phyloP scores from a whole-genome alignment of 2,113 vertebrate genomes.

The Fulica atra region DNA sequence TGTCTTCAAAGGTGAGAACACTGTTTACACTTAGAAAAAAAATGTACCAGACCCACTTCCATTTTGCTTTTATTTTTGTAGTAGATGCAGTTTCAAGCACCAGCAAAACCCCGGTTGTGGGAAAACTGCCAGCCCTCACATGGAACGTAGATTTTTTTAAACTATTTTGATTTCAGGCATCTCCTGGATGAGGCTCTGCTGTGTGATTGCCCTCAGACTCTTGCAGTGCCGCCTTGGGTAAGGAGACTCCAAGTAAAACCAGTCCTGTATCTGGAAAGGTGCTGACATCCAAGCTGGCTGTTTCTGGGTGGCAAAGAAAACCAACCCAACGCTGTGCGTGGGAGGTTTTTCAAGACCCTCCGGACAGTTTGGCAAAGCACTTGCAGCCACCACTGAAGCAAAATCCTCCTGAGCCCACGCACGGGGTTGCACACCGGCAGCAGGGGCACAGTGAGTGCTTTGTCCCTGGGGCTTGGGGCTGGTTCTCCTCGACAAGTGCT shows the following conservation, averaged over 20 bases:
- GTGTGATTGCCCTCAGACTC: neutral
- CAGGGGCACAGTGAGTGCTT: neutral
- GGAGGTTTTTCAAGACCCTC: neutral
- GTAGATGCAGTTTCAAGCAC: neutral
- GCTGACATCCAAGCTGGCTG: neutral
- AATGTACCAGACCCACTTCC: neutral
- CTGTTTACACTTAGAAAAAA: neutral
- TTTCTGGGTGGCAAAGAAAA: neutral
- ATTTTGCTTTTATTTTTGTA: neutral
- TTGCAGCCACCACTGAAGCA: neutral
- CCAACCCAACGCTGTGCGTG: accelerated
- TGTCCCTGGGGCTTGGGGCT: neutral
- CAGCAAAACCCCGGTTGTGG: neutral
- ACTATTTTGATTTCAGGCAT: neutral
- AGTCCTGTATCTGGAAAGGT: neutral
- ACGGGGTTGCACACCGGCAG: accelerated
- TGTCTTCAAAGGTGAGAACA: neutral
- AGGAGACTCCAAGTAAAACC: neutral
- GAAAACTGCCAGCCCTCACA: neutral
- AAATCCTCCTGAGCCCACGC: neutral
- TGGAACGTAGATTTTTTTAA: neutral
- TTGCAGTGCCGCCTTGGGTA: neutral
- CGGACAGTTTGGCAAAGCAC: neutral
- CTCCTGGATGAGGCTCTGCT: neutral
- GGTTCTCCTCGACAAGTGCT: neutral